Base-by-base conservation (phyloP, 2,797 vertebrate genomes). In the Channa striata region DNA sequence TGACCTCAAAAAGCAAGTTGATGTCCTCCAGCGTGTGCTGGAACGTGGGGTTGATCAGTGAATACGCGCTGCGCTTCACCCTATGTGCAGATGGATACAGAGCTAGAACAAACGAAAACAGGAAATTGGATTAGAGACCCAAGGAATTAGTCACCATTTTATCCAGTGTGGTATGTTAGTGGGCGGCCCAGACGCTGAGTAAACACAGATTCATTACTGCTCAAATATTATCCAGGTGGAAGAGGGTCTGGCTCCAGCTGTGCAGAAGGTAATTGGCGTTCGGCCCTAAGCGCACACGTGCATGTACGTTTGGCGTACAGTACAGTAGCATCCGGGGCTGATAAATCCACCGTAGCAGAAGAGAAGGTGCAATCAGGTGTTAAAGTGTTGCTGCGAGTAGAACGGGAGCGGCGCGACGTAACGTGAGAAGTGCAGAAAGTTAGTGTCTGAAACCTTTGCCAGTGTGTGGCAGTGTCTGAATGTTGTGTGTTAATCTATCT, bases 1-100 rank as follows among this genome's bases (percentile, higher is more conserved):
- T 83, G 82, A 98, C 97, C 96, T 98, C 97, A 44, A 95, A 99
- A 23, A 99, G 95, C 84, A 99, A 92, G 48, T 95, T 91, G 59
- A 94, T 92, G 0, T 98, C 97, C 49, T 97, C 93, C 84, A 94
- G 69, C 0, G 97, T 96, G 58, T 53, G 94, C 88, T 97, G 97
- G 81, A 99, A 93, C 10, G 95, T 83, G 0, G 96, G 97, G 78
- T 96, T 94, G 60, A 96, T 34, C 39, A 95, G 90, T 17, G 90
- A 79, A 2, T 92, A 85, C 0, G 95, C 91, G 1, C 91, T 96
- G 10, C 96, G 94, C 86, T 95, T 98, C 49, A 96, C 86, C 77
- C 95, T 87, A 10, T 93, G 89, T 25, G 96, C 96, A 54, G 95
- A 91, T 34, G 97, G 97, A 84, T 96, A 99, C 79, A 98, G 92